These are phyloP conservation scores for Ormia ochracea DNA, from an alignment of 2,888 invertebrate genomes.

Conservation along the genomic window DNA sequence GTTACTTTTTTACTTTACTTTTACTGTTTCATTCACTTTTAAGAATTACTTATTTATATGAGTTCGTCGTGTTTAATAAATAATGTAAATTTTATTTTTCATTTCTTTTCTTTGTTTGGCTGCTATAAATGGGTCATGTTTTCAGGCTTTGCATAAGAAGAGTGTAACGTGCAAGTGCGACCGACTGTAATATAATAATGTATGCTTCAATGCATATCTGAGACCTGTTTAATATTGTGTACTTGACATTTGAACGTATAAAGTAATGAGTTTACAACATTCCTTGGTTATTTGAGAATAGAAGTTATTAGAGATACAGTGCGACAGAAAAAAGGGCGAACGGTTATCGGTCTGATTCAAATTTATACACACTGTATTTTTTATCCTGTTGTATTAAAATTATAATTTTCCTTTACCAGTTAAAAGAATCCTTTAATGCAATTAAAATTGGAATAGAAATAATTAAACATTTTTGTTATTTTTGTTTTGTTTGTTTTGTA, in stretches of 20 bases:
- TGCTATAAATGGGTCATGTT: neutral
- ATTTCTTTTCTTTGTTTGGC: no score
- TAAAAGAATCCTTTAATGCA: no score
- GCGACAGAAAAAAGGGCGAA: neutral
- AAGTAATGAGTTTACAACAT: neutral
- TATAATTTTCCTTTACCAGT: no score
- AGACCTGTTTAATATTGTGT: conserved; percentile 39
- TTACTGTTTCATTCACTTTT: neutral
- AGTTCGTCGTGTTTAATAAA: conserved; percentile 25
- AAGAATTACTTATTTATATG: conserved; percentile 18
- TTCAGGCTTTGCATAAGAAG: neutral
- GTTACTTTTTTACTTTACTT: neutral
- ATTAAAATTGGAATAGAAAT: no score
- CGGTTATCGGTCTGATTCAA: neutral
- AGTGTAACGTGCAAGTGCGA: neutral
- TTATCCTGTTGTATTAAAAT: no score
- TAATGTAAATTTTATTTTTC: conserved; percentile 33
- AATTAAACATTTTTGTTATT: no score
- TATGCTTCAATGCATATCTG: conserved; percentile 21
- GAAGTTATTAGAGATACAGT: neutral
- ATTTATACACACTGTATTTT: no score
- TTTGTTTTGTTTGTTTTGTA: no score
- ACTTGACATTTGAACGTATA: conserved; percentile 42
- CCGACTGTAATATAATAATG: conserved; percentile 14
- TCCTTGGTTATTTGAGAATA: neutral